Conservation (phyloP, 30 jellyfish, hydroid and myxozoan species). For the Aurelia sp. region DNA sequence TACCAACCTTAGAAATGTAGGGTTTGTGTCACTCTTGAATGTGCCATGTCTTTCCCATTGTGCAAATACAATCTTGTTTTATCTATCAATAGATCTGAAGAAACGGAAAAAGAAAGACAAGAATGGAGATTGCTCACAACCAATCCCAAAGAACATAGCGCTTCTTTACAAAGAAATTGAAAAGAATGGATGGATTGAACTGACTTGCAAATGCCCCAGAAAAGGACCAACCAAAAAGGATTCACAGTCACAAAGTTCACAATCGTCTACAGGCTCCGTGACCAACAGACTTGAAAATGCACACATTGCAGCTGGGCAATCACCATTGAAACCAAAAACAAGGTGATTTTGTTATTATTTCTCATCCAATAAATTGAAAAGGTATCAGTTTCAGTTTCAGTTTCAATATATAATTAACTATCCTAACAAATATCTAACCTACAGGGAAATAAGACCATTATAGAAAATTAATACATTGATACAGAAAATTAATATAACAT, state of each 20-base stretch:
- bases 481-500: no score
- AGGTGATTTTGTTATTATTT: slow-evolving; percentile 3
- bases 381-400: no score
- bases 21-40: no score
- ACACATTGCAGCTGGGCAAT: slow-evolving; percentile 46
- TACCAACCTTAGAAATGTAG: no score
- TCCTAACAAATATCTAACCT: no score
- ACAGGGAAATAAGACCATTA: no score
- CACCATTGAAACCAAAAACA: slow-evolving; percentile 25
- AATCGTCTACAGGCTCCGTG: slow-evolving; percentile 37
- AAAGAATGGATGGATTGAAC: slow-evolving; percentile 61
- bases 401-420: no score
- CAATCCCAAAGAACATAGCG: slow-evolving; percentile 57
- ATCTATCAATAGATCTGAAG: slow-evolving; percentile 27
- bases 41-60: no score
- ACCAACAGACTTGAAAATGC: slow-evolving; percentile 34
- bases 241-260: slow-evolving; percentile 42
- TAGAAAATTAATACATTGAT: no score
- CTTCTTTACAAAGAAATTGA: slow-evolving; percentile 73
- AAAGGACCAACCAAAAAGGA: slow-evolving; percentile 63
- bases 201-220: slow-evolving; percentile 78
- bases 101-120: slow-evolving; percentile 27
- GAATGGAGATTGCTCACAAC: slow-evolving; percentile 27
- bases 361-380: no score
- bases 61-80: no score